Evolutionary conservation across 2,888 invertebrate genomes (phyloP), one percentile per base, ranked within the genome.

Genomic region (Hermaeophaga mercurialis): DNA sequence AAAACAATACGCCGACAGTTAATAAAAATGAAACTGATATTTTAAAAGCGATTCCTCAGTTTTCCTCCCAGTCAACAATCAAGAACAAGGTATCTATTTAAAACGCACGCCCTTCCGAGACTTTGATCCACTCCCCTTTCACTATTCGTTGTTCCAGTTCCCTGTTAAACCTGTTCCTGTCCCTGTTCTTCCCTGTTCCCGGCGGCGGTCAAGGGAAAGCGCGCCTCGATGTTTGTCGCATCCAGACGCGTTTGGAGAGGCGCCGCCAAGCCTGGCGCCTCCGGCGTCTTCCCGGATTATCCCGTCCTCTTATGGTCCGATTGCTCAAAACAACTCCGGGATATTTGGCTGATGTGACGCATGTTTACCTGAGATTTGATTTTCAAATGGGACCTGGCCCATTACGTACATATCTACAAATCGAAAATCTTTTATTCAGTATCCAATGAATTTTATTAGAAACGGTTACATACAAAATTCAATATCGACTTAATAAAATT

Each of bases 231-330:
- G 52, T 52, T 33, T 52, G 52, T 33, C 50, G 50, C 50, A 43
- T 7, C 17, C 22, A 34, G 28, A 14, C 15, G 34, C 28, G 52
- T 52, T 43, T 52, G 52, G 26, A 43, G 14, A 52, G 52, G 52
- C 52, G 52, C 52, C 52, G 24, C 33, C 33, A 34, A n/a, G 43
- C 52, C 43, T 43, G 52, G 52, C 52, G 52, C 52, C 52, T 43
- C n/a, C 5, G 34, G 34, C 43, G 43, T 52, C 43, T 48, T 39
- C 34, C 43, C 43, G 52, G 43, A 52, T 52, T 44, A 52, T 52
- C 43, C 11, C 11, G n/a, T 43, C 41, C 15, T 41, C 8, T 38
- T 38, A 28, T 38, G 38, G 38, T 8, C 38, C 38, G 38, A 38
- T 18, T n/a, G 39, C 39, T 3, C 11, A 31, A 31, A 31, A 31